Base-by-base conservation (phyloP, 2,888 invertebrate species). In the Pristionchus arcanus region DNA sequence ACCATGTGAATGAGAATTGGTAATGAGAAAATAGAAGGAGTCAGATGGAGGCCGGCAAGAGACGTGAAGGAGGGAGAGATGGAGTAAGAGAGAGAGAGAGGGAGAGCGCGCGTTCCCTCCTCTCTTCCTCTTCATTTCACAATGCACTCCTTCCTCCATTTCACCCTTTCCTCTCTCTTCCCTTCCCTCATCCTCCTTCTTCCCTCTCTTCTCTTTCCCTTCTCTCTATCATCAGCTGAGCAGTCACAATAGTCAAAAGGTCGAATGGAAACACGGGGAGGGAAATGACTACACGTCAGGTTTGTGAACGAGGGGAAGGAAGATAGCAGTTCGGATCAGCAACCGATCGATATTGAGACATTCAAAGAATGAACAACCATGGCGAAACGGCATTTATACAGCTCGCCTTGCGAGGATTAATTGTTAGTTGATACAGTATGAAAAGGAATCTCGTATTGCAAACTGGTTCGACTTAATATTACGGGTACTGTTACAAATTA, bases 21-120 rank as follows among this genome's bases (percentile, higher is more conserved):
- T 77, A 77, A 77, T 77, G 77, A 77, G 77, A 77, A 77, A 77
- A 77, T 42, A 77, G 77, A 21, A 28, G n/a, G 34, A 71, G 71
- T 71, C 71, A 71, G 71, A 71, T 34, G 71, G 71, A 66, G 66
- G 74, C 37, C 19, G 74, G 4, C 74, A 34, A 74, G 34, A 74
- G 74, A 66, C 74, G 37, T 21, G 77, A 77, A 13, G 2, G 77
- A 42, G n/a, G 13, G 77, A 77, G 49, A 2, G 77, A 31, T 16
- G 49, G 77, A 42, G 21, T 9, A 37, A 74, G 25, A 11, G 42
- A 77, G n/a, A 42, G 77, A 21, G 19, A 25, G 68, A 28, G n/a
- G n/a, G 77, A 49, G 42, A 16, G 77, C 21, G 77, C 37, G 77
- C 19, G 42, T 25, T 3, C n/a, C 9, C 42, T 15, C n/a, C 28